Evolutionary conservation across 1,140 invertebrate species (phyloP).

Genomic region (Triops longicaudatus): DNA sequence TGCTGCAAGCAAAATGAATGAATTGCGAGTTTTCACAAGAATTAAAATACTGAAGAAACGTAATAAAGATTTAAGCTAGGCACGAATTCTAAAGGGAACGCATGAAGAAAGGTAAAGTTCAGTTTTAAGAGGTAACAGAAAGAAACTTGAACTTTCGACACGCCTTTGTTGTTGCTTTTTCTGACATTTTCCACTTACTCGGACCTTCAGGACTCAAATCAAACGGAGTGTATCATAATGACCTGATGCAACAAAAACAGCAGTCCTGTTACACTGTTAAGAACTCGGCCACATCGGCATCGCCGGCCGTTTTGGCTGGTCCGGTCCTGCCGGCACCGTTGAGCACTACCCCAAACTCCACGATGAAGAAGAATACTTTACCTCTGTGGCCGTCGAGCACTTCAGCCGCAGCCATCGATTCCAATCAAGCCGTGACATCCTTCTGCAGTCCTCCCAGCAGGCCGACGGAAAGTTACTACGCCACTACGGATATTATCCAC

Average conservation of each 20-base stretch:
- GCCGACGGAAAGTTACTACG: slow-evolving; percentile 52
- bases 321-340: slow-evolving; percentile 29
- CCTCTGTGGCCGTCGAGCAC: slow-evolving; percentile 11
- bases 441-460: slow-evolving; percentile 14
- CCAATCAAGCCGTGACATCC: background rate
- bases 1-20: too few species aligned
- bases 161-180: background rate
- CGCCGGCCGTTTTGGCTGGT: background rate
- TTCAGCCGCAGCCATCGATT: slow-evolving; percentile 20
- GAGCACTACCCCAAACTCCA: slow-evolving; percentile 41
- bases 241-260: slow-evolving; percentile 7
- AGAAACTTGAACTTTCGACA: background rate
- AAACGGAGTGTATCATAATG: slow-evolving; percentile 27
- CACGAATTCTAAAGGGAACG: too few species aligned
- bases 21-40: too few species aligned
- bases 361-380: slow-evolving; percentile 30
- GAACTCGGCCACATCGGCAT: background rate
- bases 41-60: too few species aligned
- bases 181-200: background rate
- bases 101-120: too few species aligned
- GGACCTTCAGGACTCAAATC: slow-evolving; percentile 17
- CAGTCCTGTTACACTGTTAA: background rate
- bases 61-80: too few species aligned
- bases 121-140: too few species aligned
- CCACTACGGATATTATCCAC: slow-evolving; percentile 60